Percentiles rank a stretch among this genome's conserved stretches.
Conservation (phyloP, 2,113 vertebrate genomes). For the Gyps fulvus region DNA sequence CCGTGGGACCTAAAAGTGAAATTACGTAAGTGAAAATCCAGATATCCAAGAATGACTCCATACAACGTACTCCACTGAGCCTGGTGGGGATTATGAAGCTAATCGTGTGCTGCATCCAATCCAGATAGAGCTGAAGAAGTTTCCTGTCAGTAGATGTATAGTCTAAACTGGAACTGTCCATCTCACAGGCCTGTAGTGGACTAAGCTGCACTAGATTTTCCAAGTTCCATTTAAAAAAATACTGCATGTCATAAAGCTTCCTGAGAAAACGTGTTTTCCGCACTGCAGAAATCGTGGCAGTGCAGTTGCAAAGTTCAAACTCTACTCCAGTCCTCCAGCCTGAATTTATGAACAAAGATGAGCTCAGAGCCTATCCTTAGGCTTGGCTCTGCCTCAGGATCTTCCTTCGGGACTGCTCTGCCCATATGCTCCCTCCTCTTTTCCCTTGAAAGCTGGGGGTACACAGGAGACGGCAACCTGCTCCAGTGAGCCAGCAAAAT, state of each 20-base stretch:
- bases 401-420: background rate
- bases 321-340: background rate
- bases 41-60: background rate
- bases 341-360: background rate
- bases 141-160: background rate
- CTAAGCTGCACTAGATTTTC: background rate
- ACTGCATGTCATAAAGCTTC: background rate
- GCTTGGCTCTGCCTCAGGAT: background rate
- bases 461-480: background rate
- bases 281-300: background rate
- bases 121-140: background rate
- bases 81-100: background rate
- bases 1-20: background rate
- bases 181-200: background rate
- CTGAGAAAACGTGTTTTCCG: background rate
- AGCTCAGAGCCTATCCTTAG: background rate
- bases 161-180: background rate
- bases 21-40: background rate
- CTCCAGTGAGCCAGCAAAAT: conserved; percentile 20
- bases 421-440: background rate
- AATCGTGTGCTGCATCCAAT: background rate
- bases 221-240: background rate
- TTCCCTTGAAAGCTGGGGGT: background rate
- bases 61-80: background rate
- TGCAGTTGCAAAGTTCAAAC: background rate